Percentiles rank a stretch among this genome's conserved stretches.
These are phyloP conservation scores for Ostrea denselamellosa DNA, from an alignment of 1,140 invertebrate species.

Conservation along the genomic window DNA sequence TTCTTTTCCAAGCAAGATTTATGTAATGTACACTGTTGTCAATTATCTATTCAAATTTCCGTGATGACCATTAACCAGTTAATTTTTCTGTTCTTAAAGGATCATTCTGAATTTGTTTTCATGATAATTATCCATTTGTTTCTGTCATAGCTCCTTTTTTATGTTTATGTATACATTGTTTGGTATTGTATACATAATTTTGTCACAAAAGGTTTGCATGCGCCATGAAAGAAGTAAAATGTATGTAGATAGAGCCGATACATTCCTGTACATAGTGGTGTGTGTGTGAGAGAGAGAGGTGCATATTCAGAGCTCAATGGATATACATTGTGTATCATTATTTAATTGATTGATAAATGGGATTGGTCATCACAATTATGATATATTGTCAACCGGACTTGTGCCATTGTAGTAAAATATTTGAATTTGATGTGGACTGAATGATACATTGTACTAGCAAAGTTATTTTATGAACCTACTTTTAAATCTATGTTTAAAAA, in stretches of 20 bases:
- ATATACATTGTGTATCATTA: neutral
- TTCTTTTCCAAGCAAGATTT: too few species aligned
- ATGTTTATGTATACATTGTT: neutral
- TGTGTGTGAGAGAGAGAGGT: neutral
- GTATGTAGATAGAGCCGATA: neutral
- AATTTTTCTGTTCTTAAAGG: neutral
- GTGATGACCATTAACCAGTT: neutral
- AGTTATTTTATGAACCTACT: neutral
- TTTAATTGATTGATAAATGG: neutral
- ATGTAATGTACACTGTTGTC: too few species aligned
- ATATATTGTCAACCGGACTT: neutral
- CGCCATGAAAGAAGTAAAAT: neutral
- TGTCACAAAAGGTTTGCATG: neutral
- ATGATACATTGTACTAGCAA: neutral
- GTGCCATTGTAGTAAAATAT: neutral
- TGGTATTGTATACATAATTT: neutral
- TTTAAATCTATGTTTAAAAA: neutral
- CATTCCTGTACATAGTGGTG: neutral
- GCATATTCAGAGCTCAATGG: neutral
- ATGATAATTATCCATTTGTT: neutral
- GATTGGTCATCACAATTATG: neutral
- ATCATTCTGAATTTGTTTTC: neutral
- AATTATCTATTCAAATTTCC: neutral
- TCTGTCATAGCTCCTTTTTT: neutral
- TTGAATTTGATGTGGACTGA: neutral